phyloP scores from a whole-genome alignment of 2,113 vertebrate species.

The Atlantisia rogersi region DNA sequence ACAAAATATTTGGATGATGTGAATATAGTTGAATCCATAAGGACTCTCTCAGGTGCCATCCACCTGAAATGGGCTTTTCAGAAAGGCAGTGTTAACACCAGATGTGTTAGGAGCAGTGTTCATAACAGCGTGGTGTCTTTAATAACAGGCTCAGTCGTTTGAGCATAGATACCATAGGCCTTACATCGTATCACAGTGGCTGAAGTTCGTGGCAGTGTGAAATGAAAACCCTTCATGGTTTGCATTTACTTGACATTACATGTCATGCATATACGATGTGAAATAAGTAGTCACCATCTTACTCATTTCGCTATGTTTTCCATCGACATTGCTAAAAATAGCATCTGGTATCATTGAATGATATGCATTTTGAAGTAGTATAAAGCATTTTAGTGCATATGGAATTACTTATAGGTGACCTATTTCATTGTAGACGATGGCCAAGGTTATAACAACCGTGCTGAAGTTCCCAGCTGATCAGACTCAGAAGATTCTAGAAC shows the following conservation, averaged over 20 bases:
- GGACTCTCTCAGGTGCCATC: not conserved
- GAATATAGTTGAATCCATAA: not conserved
- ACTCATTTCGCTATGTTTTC: conserved; percentile 42
- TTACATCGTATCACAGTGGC: not conserved
- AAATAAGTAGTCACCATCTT: conserved; percentile 27
- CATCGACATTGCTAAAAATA: conserved; percentile 31
- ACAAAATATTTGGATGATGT: not conserved
- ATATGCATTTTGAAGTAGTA: not conserved
- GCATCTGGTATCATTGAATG: not conserved
- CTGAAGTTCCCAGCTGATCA: conserved; percentile 95
- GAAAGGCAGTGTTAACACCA: not conserved
- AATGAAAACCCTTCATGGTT: not conserved
- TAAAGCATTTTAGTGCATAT: not conserved
- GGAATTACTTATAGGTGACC: not conserved
- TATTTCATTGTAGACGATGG: conserved; percentile 88
- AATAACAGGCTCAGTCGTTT: not conserved
- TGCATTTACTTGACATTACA: not conserved
- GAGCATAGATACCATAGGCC: not conserved
- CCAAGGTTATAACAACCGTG: conserved; percentile 97
- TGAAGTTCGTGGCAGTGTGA: not conserved
- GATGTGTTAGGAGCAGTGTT: not conserved
- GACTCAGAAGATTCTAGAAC: conserved; percentile 92
- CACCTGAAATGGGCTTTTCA: not conserved
- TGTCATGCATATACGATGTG: not conserved
- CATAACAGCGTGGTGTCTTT: not conserved